Conservation (phyloP, 2,888 invertebrate species). For the Eulithis prunata region DNA sequence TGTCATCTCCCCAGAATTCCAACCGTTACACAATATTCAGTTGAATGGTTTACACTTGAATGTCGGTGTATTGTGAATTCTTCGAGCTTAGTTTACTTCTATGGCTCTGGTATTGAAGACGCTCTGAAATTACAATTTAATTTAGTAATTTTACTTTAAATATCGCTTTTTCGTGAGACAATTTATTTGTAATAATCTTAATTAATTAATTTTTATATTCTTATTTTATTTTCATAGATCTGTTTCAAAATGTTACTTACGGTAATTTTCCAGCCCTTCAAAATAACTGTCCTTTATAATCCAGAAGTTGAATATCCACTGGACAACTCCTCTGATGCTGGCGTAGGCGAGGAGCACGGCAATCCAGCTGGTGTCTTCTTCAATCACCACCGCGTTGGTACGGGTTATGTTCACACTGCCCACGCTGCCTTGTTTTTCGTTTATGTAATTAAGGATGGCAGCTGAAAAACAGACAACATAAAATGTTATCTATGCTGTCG, state of each 20-base stretch:
- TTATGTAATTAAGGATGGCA: constrained; percentile 53
- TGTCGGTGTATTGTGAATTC: constrained; percentile 28
- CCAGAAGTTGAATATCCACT: constrained; percentile 75
- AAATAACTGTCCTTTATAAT: constrained; percentile 70
- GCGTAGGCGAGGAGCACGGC: constrained; percentile 62
- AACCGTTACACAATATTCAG: too few species aligned
- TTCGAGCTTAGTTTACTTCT: constrained; percentile 27
- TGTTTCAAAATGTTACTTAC: constrained; percentile 49
- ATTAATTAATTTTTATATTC: too few species aligned
- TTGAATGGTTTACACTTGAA: constrained; percentile 24
- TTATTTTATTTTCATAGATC: too few species aligned
- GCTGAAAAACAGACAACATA: constrained; percentile 35
- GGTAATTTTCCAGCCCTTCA: constrained; percentile 55
- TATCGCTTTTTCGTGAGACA: too few species aligned
- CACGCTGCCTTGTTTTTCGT: constrained; percentile 34
- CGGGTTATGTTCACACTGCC: constrained; percentile 44
- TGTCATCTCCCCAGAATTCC: too few species aligned
- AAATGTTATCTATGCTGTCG: too few species aligned
- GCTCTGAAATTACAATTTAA: constrained; percentile 38
- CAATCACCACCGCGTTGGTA: constrained; percentile 24
- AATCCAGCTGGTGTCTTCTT: constrained; percentile 71
- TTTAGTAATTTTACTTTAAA: background rate
- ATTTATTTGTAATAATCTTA: too few species aligned
- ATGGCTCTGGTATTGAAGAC: constrained; percentile 15
- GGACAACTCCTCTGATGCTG: constrained; percentile 67